Base-by-base conservation (phyloP, 2,888 invertebrate species). In the Smittia sp. region DNA sequence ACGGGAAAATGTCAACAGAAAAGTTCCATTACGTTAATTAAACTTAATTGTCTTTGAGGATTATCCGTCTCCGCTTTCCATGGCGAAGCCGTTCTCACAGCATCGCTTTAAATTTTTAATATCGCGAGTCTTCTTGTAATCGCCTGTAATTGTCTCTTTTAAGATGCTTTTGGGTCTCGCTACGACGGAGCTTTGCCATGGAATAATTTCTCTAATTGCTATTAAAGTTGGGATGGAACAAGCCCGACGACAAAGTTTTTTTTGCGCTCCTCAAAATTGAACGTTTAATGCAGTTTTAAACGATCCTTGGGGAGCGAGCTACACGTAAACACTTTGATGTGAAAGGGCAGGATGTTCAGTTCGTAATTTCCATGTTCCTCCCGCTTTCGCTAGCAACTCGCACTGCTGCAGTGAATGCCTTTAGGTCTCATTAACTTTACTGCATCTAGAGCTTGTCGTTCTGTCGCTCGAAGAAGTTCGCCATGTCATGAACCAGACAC, bases 21-120 rank as follows among this genome's bases (percentile, higher is more conserved):
- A 65, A 18, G 15, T 66, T 66, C 66, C 66, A 66, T 66, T 66
- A 66, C 27, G 32, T 18, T 66, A 66, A 66, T 66, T 66, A 66
- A 66, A 32, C 11, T 38, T 66, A 66, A 66, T 66, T 66, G 38
- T 32, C 66, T 20, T 32, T 32, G 66, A 66, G 39, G 66, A 66
- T 66, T 38, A 66, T 66, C 66, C 63, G 20, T 24, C 27, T 32
- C 18, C 18, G 27, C 66, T 66, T 66, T 18, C 38, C n/a, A 13
- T 46, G 2, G 46, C 46, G 3, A 13, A 46, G 15, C 46, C 6
- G 6, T 46, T 46, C n/a, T 38, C 11, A 38, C 15, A 46, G 11
- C n/a, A 3, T 46, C 15, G 46, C 11, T 46, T 11, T 46, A 2
- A 46, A 46, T 6, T 46, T 46, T 46, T 46, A 46, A 46, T 46